Conservation (phyloP, 2,113 vertebrate genomes). For the Gasterosteus nipponicus region DNA sequence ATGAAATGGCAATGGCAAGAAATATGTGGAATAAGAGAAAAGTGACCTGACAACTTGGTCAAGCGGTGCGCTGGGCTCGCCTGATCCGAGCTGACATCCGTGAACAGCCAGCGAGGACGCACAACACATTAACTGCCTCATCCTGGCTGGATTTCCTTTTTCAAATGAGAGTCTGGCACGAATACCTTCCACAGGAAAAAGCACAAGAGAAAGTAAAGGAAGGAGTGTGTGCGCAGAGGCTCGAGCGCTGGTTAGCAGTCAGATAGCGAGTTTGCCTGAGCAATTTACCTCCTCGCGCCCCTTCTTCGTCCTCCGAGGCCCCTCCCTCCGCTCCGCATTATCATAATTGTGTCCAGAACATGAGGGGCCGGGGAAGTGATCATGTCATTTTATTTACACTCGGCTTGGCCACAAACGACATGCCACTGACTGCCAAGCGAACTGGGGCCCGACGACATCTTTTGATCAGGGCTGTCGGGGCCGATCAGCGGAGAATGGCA, state of each 20-base stretch:
- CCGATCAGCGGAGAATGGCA: slow-evolving; percentile 99
- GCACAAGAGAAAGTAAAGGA: slow-evolving; percentile 45
- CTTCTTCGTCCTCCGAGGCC: slow-evolving; percentile 82
- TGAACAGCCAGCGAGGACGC: slow-evolving; percentile 78
- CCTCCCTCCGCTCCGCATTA: slow-evolving; percentile 87
- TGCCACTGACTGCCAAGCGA: slow-evolving; percentile 97
- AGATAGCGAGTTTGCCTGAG: slow-evolving; percentile 85
- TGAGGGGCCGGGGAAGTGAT: slow-evolving; percentile 99
- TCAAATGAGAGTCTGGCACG: slow-evolving; percentile 83
- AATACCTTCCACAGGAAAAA: slow-evolving; percentile 78
- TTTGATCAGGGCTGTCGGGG: slow-evolving; percentile 99
- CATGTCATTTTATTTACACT: slow-evolving; percentile 99
- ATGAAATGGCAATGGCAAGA: slow-evolving; percentile 37
- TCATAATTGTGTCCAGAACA: slow-evolving; percentile 99
- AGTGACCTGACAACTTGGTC: slow-evolving; percentile 61
- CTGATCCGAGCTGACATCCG: slow-evolving; percentile 65
- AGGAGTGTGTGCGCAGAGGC: slow-evolving; percentile 67
- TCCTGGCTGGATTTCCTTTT: slow-evolving; percentile 88
- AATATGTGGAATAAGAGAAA: slow-evolving; percentile 50
- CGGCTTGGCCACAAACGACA: slow-evolving; percentile 95
- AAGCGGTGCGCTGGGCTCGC: slow-evolving; percentile 23
- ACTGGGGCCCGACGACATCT: slow-evolving; percentile 97
- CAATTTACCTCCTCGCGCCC: slow-evolving; percentile 80
- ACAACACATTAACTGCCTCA: slow-evolving; percentile 86
- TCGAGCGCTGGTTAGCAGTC: slow-evolving; percentile 27